A percentile compares a stretch with the other conserved stretches of the same genome.
Evolutionary conservation across 1,140 invertebrate species (phyloP).

Genomic region (Batillaria attramentaria): DNA sequence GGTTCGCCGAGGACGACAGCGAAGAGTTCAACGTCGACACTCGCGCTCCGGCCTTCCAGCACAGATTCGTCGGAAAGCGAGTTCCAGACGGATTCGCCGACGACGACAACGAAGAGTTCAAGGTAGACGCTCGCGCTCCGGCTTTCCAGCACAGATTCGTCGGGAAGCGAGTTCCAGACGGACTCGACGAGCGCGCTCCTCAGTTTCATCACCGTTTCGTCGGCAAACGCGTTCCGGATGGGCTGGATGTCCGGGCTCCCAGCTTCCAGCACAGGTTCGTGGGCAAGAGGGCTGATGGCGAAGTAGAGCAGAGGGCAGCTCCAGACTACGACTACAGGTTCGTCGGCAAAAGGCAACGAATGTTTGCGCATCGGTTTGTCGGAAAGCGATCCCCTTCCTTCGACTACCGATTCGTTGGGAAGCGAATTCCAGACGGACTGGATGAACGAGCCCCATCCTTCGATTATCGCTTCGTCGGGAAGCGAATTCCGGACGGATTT

Average conservation of each 20-base stretch:
- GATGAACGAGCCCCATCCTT: neutral
- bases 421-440: constrained; percentile 16
- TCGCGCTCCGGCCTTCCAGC: neutral
- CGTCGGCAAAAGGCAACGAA: constrained; percentile 29
- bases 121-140: constrained; percentile 1
- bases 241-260: constrained; percentile 1
- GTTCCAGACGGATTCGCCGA: constrained; percentile 7
- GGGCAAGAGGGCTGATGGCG: constrained; percentile 26
- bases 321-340: constrained; percentile 30
- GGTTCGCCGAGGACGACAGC: neutral
- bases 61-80: constrained; percentile 32
- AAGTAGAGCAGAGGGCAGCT: constrained; percentile 5
- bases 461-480: constrained; percentile 23
- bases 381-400: constrained; percentile 26
- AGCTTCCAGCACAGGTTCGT: constrained; percentile 32
- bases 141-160: constrained; percentile 28
- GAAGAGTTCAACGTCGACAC: neutral
- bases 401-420: constrained; percentile 26
- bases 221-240: constrained; percentile 21
- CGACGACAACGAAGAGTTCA: too few species aligned
- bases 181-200: constrained; percentile 1
- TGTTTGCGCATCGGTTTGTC: constrained; percentile 5
- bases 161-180: constrained; percentile 28
- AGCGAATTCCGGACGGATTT: constrained; percentile 18
- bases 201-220: constrained; percentile 26